Evolutionary conservation across 1,140 invertebrate species (phyloP).

Genomic region (Drosophila asahinai): DNA sequence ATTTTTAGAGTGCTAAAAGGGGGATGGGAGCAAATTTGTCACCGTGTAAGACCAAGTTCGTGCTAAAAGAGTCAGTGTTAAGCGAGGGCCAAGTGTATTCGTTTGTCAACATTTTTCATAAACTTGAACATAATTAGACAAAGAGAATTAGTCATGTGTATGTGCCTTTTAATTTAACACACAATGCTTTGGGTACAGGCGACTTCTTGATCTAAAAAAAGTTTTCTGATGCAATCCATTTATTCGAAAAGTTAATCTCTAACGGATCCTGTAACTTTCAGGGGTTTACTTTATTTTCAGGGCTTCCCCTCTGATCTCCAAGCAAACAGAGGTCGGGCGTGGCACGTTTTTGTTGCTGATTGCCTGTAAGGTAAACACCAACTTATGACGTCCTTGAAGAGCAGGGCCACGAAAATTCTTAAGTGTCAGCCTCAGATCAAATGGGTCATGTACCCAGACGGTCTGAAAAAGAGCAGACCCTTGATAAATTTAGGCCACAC

Average conservation of each 20-base stretch:
- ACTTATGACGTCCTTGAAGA: conserved; percentile 55
- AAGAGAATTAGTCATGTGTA: too few species aligned
- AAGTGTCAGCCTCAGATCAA: conserved; percentile 33
- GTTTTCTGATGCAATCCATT: too few species aligned
- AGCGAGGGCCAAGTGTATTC: too few species aligned
- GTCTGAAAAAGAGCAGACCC: conserved; percentile 20
- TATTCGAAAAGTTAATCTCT: neutral
- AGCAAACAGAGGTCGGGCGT: conserved; percentile 35
- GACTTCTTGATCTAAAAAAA: too few species aligned
- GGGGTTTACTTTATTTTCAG: conserved; percentile 12
- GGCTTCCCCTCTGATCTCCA: conserved; percentile 54
- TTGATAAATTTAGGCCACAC: neutral
- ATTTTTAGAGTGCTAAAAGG: too few species aligned
- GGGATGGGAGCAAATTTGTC: too few species aligned
- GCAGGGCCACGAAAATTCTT: conserved; percentile 34
- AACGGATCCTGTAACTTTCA: neutral
- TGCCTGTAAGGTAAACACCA: conserved; percentile 43
- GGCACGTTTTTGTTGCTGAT: conserved; percentile 37
- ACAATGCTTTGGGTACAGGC: too few species aligned
- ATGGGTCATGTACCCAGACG: conserved; percentile 44
- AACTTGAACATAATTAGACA: too few species aligned
- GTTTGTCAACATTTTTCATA: too few species aligned
- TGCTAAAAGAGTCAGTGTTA: too few species aligned
- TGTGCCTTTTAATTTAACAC: too few species aligned
- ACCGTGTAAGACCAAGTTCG: too few species aligned